Conservation (phyloP, 2,797 vertebrate species). For the Aulostomus chinensis region DNA sequence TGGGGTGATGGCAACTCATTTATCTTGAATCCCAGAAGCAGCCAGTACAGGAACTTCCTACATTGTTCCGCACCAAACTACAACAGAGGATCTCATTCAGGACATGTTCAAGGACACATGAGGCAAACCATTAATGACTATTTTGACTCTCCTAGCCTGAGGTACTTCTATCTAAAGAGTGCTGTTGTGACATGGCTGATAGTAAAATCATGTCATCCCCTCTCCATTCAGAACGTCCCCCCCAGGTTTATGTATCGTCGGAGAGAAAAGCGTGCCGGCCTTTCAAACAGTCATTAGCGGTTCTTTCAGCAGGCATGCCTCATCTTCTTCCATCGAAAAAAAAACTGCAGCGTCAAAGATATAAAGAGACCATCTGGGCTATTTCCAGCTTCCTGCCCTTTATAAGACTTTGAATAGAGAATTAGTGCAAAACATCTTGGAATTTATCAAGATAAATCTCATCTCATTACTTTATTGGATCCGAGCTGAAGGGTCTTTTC, state of each 20-base stretch:
- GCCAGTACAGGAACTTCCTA: conserved; percentile 58
- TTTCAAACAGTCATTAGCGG: conserved; percentile 41
- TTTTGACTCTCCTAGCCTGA: conserved; percentile 40
- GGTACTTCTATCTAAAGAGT: conserved; percentile 33
- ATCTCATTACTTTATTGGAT: conserved; percentile 21
- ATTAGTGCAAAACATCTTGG: conserved; percentile 32
- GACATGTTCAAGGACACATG: conserved; percentile 62
- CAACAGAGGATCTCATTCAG: conserved; percentile 55
- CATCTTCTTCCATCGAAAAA: conserved; percentile 28
- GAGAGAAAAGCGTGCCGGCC: conserved; percentile 35
- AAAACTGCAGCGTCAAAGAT: conserved; percentile 55
- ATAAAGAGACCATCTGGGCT: conserved; percentile 54
- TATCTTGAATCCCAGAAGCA: conserved; percentile 54
- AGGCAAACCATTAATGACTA: conserved; percentile 37
- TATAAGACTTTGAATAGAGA: conserved; percentile 37
- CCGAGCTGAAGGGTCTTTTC: conserved; percentile 3
- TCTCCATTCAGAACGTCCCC: conserved; percentile 41
- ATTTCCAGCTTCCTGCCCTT: conserved; percentile 47
- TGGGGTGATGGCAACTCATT: conserved; percentile 61
- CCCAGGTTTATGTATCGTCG: conserved; percentile 51
- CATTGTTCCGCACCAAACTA: conserved; percentile 55
- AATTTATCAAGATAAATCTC: conserved; percentile 36
- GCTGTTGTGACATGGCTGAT: conserved; percentile 42
- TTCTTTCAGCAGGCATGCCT: conserved; percentile 47
- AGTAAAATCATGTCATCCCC: conserved; percentile 46